Base-by-base conservation (phyloP, 2,888 invertebrate species). In the Chelonus formosanus region DNA sequence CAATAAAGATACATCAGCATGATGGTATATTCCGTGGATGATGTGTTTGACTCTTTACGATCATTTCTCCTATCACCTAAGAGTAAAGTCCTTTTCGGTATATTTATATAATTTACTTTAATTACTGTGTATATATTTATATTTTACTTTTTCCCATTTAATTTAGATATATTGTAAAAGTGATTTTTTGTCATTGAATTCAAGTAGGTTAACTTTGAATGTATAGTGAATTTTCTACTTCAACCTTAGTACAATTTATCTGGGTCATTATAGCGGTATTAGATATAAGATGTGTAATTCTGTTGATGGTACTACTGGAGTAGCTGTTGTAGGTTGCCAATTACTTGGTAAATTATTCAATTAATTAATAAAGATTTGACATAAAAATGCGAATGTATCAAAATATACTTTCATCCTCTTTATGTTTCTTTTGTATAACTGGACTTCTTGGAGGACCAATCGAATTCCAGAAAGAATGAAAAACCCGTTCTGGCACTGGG, bases 401-500 rank as follows among this genome's bases (percentile, higher is more conserved):
- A 53, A 34, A 35, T 8, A 36, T 35, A 35, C n/a, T 35, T 6
- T 34, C 31, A 7, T n/a, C 10, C n/a, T 36, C 8, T 34, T 52
- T 3, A 6, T 36, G 8, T 45, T 40, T 40, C 31, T 56, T 55
- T 56, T 56, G 3, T n/a, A 43, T 40, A 32, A 32, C 32, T 5
- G 56, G 35, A 40, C 54, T 57, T 50, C 50, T 44, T 50, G 52
- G 35, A 47, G 40, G 64, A 63, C 60, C 60, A 67, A 65, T 62
- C 61, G 63, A 65, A 67, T 72, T 58, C 68, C 65, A 64, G 64
- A 76, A 75, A 78, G 75, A 75, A 75, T 76, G 72, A 76, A 71
- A 71, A 80, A 80, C 80, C 75, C 76, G 81, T 80, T 81, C 76
- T 74, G 76, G 77, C 80, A 81, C 80, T 79, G 78, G 81, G 81